Evolutionary conservation across 2,888 invertebrate genomes (phyloP).

Genomic region (Volucella inflata): DNA sequence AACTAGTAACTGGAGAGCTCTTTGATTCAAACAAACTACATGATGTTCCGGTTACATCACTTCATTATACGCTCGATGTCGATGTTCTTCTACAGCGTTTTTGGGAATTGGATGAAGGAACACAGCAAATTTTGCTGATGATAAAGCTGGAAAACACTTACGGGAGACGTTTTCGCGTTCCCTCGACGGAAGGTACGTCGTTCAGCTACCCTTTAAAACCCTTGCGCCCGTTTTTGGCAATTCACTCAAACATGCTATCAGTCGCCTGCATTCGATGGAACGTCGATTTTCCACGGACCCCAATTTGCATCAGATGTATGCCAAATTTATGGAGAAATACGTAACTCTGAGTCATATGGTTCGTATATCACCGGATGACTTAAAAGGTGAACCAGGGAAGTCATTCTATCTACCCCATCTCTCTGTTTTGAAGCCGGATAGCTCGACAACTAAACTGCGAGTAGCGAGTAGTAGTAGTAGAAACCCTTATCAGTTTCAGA

Average conservation of each 20-base stretch:
- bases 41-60: too few species aligned
- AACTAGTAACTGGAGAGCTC: too few species aligned
- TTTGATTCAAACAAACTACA: neutral
- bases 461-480: too few species aligned
- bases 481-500: too few species aligned
- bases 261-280: conserved; percentile 11
- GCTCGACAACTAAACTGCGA: conserved; percentile 12
- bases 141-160: conserved; percentile 44
- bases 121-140: conserved; percentile 11
- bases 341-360: conserved; percentile 16
- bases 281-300: too few species aligned
- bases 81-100: neutral
- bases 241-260: conserved; percentile 18
- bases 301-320: conserved; percentile 1
- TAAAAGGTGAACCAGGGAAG: neutral
- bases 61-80: neutral
- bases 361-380: conserved; percentile 2
- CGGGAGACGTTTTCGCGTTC: conserved; percentile 34
- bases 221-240: conserved; percentile 35
- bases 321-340: conserved; percentile 28
- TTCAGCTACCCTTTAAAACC: conserved; percentile 49
- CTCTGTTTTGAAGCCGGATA: conserved; percentile 59
- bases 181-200: conserved; percentile 42
- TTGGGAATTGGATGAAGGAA: conserved; percentile 20
- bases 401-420: conserved; percentile 67